Conservation (phyloP, 2,888 invertebrate species). For the Polydrusus tereticollis region DNA sequence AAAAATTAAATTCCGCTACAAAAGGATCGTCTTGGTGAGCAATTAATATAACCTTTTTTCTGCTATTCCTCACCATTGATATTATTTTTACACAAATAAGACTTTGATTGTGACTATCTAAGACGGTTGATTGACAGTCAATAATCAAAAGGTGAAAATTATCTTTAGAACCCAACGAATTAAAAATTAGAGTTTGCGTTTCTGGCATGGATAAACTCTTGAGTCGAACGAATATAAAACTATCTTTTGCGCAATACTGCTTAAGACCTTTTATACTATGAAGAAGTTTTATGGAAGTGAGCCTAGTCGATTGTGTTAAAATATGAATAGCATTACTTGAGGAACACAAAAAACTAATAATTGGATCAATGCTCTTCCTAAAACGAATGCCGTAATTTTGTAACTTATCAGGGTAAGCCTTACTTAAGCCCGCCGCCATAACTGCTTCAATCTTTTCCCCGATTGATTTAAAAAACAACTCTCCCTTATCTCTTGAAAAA, state of each 20-base stretch:
- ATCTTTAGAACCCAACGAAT: slow-evolving; percentile 1
- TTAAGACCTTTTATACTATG: slow-evolving; percentile 8
- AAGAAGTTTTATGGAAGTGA: slow-evolving; percentile 33
- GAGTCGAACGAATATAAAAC: slow-evolving; percentile 35
- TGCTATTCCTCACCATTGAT: neutral
- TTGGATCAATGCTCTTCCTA: neutral
- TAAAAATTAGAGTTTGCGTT: slow-evolving; percentile 18
- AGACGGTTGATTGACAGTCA: slow-evolving; percentile 20
- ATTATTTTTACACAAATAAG: neutral
- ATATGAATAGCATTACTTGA: slow-evolving; percentile 6
- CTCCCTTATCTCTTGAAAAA: slow-evolving; percentile 14
- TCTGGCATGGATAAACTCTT: slow-evolving; percentile 11
- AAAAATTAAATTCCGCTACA: neutral
- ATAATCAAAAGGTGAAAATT: slow-evolving; percentile 28
- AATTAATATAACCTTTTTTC: slow-evolving; percentile 31
- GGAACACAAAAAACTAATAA: neutral
- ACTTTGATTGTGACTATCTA: neutral
- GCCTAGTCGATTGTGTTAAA: slow-evolving; percentile 12
- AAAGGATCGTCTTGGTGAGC: neutral
- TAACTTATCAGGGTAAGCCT: slow-evolving; percentile 37
- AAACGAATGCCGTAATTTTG: slow-evolving; percentile 18
- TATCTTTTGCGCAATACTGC: slow-evolving; percentile 17
- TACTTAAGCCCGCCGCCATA: slow-evolving; percentile 29
- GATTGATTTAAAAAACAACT: slow-evolving; percentile 10
- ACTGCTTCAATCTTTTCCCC: slow-evolving; percentile 4